Evolutionary conservation across 1,140 invertebrate species (phyloP).

Genomic region (Dreissena rostriformis): DNA sequence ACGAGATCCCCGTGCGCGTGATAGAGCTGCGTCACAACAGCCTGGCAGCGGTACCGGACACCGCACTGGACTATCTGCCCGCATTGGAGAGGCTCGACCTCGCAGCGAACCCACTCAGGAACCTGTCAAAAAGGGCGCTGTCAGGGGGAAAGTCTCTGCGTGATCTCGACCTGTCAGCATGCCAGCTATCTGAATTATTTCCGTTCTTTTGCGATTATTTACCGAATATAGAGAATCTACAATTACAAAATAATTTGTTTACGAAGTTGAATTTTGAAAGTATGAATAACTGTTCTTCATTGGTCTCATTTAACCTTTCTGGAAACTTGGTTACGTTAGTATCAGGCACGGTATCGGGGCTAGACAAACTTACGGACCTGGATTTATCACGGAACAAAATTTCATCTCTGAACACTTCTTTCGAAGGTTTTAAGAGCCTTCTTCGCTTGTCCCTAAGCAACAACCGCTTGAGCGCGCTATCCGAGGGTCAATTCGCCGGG

Average conservation of each 20-base stretch:
- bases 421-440: background rate
- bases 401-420: background rate
- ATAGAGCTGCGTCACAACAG: slow-evolving; percentile 14
- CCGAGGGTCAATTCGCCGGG: background rate
- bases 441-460: background rate
- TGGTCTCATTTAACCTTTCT: slow-evolving; percentile 29
- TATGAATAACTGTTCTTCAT: slow-evolving; percentile 1
- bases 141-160: slow-evolving; percentile 5
- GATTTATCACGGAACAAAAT: slow-evolving; percentile 2
- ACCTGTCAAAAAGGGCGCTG: slow-evolving; percentile 21
- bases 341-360: background rate
- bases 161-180: slow-evolving; percentile 16
- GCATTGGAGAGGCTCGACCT: slow-evolving; percentile 9
- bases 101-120: background rate
- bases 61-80: slow-evolving; percentile 6
- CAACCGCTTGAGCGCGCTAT: background rate
- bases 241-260: slow-evolving; percentile 33
- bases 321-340: background rate
- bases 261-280: slow-evolving; percentile 26
- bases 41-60: background rate
- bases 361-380: background rate
- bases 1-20: slow-evolving; percentile 1
- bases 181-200: slow-evolving; percentile 12
- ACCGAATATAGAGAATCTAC: slow-evolving; percentile 14
- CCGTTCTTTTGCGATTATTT: slow-evolving; percentile 50